Evolutionary conservation across 2,113 vertebrate species (phyloP).

Genomic region (Myotis yumanensis): DNA sequence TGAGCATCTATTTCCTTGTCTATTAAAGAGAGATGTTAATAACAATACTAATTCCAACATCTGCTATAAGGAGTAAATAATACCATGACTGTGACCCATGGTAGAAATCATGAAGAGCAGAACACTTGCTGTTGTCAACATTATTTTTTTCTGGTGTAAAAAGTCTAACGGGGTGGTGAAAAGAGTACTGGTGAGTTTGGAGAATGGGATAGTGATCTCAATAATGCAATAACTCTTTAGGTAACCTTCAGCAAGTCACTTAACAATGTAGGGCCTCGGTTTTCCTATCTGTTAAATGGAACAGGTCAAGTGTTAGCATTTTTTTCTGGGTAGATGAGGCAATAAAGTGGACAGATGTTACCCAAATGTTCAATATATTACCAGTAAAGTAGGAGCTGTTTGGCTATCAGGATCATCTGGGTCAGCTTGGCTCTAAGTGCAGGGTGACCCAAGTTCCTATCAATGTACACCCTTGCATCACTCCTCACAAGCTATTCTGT

Average conservation of each 20-base stretch:
- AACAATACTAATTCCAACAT: neutral
- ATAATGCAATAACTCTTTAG: neutral
- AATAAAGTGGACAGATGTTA: neutral
- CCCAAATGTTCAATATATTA: neutral
- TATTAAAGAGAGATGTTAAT: conserved; percentile 1
- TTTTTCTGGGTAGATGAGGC: neutral
- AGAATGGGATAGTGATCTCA: neutral
- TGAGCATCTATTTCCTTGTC: conserved; percentile 28
- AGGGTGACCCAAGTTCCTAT: neutral
- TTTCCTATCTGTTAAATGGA: neutral
- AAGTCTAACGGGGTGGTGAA: neutral
- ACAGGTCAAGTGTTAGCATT: neutral
- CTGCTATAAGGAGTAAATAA: neutral
- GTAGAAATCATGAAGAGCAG: neutral
- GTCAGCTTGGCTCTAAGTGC: neutral
- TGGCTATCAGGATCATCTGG: neutral
- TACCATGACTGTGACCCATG: neutral
- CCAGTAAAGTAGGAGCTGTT: neutral
- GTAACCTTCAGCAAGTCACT: neutral
- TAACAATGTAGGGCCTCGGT: neutral
- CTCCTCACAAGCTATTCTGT: neutral
- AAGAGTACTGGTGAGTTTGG: neutral
- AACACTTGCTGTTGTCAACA: neutral
- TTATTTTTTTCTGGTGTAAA: neutral
- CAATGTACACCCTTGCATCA: neutral